These are phyloP conservation scores for Periphyllus acericola DNA, from an alignment of 2,888 invertebrate genomes.

Conservation along the genomic window DNA sequence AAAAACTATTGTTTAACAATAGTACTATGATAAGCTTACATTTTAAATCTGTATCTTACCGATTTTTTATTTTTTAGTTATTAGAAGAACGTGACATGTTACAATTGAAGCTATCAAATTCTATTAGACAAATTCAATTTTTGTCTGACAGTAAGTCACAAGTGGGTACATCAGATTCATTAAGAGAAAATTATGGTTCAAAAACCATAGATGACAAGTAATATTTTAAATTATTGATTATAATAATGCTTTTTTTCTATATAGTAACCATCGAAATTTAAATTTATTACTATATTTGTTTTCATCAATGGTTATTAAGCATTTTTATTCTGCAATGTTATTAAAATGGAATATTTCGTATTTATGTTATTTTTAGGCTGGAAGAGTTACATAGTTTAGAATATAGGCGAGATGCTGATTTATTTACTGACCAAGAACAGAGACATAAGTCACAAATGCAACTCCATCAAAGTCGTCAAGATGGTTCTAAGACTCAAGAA, in stretches of 20 bases:
- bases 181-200: conserved; percentile 11
- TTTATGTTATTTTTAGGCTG: conserved; percentile 4
- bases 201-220: conserved; percentile 50
- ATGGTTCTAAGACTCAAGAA: neutral
- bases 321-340: neutral
- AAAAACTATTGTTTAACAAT: too few species aligned
- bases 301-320: too few species aligned
- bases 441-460: conserved; percentile 57
- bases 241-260: neutral
- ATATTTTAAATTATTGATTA: neutral
- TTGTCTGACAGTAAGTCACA: conserved; percentile 11
- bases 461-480: conserved; percentile 11
- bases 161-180: neutral
- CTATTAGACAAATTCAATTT: conserved; percentile 71
- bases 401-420: conserved; percentile 48
- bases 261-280: neutral
- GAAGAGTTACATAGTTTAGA: conserved; percentile 55
- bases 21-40: too few species aligned
- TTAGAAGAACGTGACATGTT: conserved; percentile 87
- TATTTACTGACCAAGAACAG: conserved; percentile 52
- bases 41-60: too few species aligned
- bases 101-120: conserved; percentile 83
- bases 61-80: conserved; percentile 68
- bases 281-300: neutral
- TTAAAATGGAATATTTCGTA: neutral